Evolutionary conservation across 2,888 invertebrate species (phyloP).

Genomic region (Eupithecia exiguata): DNA sequence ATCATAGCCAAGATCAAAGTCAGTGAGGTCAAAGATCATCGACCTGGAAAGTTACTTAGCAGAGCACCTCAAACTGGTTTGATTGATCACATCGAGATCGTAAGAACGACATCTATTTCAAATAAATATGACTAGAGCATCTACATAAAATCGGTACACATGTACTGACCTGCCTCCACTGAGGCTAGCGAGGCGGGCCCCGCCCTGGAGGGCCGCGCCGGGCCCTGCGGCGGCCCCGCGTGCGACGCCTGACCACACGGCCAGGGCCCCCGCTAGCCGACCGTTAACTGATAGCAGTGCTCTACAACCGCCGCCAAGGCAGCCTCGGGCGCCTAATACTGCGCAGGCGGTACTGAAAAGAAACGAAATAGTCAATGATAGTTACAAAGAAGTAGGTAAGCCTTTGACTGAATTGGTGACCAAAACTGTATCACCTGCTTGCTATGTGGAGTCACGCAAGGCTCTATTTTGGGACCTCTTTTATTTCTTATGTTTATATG

Average conservation of each 20-base stretch:
- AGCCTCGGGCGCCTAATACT: slow-evolving; percentile 69
- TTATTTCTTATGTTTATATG: neutral
- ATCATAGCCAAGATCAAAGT: too few relatives aligned
- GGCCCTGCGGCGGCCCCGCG: slow-evolving; percentile 81
- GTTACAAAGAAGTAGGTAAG: neutral
- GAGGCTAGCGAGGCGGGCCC: slow-evolving; percentile 78
- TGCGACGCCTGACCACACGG: slow-evolving; percentile 85
- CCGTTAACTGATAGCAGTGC: slow-evolving; percentile 72
- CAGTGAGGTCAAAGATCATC: too few relatives aligned
- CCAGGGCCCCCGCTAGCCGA: slow-evolving; percentile 83
- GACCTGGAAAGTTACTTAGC: too few relatives aligned
- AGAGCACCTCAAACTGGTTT: too few relatives aligned
- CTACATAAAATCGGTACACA: too few relatives aligned
- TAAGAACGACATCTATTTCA: too few relatives aligned
- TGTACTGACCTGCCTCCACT: slow-evolving; percentile 45
- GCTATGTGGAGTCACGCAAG: neutral
- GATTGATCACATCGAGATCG: too few relatives aligned
- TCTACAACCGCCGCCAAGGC: slow-evolving; percentile 59
- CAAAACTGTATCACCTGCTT: neutral
- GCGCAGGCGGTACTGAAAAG: neutral
- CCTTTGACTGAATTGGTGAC: neutral
- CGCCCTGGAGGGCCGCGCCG: slow-evolving; percentile 86
- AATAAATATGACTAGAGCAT: too few relatives aligned
- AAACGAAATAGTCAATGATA: neutral
- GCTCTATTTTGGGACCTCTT: neutral